Evolutionary conservation across 30 jellyfish, hydroid and myxozoan species (phyloP).

Genomic region (Turritopsis rubra): DNA sequence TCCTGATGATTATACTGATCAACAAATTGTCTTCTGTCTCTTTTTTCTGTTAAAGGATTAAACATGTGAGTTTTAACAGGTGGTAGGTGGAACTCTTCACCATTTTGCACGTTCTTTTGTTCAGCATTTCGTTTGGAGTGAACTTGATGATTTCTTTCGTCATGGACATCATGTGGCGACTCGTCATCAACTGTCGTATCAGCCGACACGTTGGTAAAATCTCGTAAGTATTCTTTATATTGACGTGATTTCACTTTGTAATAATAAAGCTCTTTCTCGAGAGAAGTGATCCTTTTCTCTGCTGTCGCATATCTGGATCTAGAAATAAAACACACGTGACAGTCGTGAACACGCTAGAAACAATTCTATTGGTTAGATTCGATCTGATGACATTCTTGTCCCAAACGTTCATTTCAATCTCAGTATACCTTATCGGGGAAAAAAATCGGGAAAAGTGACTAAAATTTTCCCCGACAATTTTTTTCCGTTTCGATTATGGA

Average conservation of each 20-base stretch:
- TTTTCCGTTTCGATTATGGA: too few relatives aligned
- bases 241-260: conserved; percentile 41
- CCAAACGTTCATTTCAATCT: too few relatives aligned
- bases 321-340: not conserved
- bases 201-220: not conserved
- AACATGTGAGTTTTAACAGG: conserved; percentile 8
- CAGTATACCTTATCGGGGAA: too few relatives aligned
- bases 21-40: not conserved
- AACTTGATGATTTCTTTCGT: not conserved
- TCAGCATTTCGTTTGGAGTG: not conserved
- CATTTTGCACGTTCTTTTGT: not conserved
- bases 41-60: not conserved
- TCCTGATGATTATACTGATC: not conserved
- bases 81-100: conserved; percentile 29
- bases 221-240: conserved; percentile 8
- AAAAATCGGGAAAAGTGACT: too few relatives aligned
- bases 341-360: not conserved
- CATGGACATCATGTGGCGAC: not conserved
- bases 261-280: conserved; percentile 83
- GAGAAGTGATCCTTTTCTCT: conserved; percentile 54
- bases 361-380: not conserved
- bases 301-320: not conserved
- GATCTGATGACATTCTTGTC: too few relatives aligned
- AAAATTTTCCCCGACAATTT: too few relatives aligned
- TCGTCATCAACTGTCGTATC: not conserved